Base-by-base conservation (phyloP, 1,140 invertebrate genomes). In the Cotesia glomerata region DNA sequence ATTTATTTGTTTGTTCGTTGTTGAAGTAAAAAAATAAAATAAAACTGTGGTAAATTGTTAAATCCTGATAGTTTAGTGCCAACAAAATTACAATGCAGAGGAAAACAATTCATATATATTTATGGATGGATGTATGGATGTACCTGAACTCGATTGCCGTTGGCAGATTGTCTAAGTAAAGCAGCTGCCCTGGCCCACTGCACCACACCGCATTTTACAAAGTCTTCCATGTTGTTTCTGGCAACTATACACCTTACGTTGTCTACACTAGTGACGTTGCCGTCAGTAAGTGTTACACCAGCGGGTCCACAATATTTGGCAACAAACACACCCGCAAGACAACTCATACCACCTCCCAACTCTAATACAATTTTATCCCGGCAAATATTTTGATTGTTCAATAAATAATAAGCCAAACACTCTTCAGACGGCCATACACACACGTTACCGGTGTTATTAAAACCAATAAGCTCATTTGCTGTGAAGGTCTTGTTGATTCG, bases 371-470 rank as follows among this genome's bases (percentile, higher is more conserved):
- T 89, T 80, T 92, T 92, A 72, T 88, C 88, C 3, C 88, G 84
- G 80, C 95, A 95, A 16, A 91, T 82, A 3, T 88, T 75, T 51
- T 89, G 83, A 81, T 95, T 92, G 74, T 90, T 89, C 45, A 95
- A 85, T 72, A 92, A 89, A 81, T 94, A 93, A 77, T 93, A 92
- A 2, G 93, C 90, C 34, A 97, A 82, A 7, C 95, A 92, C 85
- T 96, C 95, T 85, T 96, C 95, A 4, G 95, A 95, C 8, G 95
- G 95, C 95, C 95, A 97, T 2, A 96, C 91, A 86, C 94, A 95
- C 3, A 96, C 91, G 85, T 96, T 96, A n/a, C 95, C 95, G 1
- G 95, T 97, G 77, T 96, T 96, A 82, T 97, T 95, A 85, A 95
- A 96, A 1, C 95, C 95, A 82, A 92, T 92, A 26, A 96, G 85